These are phyloP conservation scores for Orbicella faveolata DNA, from an alignment of 64 coral and sea anemone genomes.

Conservation along the genomic window DNA sequence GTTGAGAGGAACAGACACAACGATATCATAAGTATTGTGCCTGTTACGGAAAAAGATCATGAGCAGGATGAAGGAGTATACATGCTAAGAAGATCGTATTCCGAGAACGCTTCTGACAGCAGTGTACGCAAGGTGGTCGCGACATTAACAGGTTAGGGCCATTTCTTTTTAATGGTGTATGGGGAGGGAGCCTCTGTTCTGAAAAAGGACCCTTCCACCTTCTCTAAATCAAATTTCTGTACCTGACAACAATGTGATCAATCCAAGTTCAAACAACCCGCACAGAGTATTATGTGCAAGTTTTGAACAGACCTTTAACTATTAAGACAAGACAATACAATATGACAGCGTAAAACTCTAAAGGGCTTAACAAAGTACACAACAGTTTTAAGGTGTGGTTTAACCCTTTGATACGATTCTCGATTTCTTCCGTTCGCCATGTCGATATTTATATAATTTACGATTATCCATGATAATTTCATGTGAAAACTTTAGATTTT, in stretches of 20 bases:
- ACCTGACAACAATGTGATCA: neutral
- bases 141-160: slow-evolving; percentile 22
- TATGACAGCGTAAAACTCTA: too few species aligned
- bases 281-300: too few species aligned
- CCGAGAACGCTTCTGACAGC: slow-evolving; percentile 14
- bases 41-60: neutral
- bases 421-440: too few species aligned
- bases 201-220: neutral
- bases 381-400: too few species aligned
- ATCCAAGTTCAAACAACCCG: too few species aligned
- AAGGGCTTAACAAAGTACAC: too few species aligned
- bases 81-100: slow-evolving; percentile 28
- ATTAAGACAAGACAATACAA: too few species aligned
- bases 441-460: too few species aligned
- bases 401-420: too few species aligned
- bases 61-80: neutral
- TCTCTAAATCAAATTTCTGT: neutral
- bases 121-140: slow-evolving; percentile 32
- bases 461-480: too few species aligned
- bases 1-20: neutral
- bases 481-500: too few species aligned
- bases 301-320: too few species aligned
- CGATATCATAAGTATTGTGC: slow-evolving; percentile 2
- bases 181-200: neutral
- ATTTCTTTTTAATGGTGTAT: neutral